Conservation (phyloP, 2,113 vertebrate species). For the Ivindomyrus marchei region DNA sequence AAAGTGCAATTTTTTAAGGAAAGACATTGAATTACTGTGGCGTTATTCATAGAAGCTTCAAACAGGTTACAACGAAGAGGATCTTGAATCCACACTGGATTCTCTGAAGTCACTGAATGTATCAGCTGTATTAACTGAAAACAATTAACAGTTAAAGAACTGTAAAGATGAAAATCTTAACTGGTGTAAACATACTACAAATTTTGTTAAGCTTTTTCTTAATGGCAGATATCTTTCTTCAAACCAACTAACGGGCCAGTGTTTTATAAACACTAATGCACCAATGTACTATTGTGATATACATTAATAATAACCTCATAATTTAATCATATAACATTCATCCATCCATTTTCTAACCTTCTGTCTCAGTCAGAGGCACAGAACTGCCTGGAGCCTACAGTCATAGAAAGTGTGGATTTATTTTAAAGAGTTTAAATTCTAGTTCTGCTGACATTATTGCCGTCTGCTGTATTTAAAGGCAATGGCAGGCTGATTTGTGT, state of each 20-base stretch:
- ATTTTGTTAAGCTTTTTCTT: not conserved
- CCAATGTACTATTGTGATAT: not conserved
- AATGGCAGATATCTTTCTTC: not conserved
- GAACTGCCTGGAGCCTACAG: not conserved
- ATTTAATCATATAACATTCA: not conserved
- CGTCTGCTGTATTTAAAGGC: not conserved
- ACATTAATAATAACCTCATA: not conserved
- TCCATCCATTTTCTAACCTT: not conserved
- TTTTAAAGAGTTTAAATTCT: not conserved
- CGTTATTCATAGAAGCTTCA: not conserved
- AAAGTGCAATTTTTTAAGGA: not conserved
- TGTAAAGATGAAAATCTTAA: not conserved
- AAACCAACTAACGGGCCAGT: not conserved
- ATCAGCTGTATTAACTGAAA: not conserved
- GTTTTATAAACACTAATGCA: not conserved
- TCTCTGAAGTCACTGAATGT: not conserved
- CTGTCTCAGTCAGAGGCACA: not conserved
- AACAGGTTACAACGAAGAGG: not conserved
- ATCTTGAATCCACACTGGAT: not conserved
- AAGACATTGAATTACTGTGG: not conserved
- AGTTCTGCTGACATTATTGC: not conserved
- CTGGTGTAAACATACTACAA: not conserved
- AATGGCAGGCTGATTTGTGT: not conserved
- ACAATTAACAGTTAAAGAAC: not conserved
- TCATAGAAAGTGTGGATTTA: not conserved